A percentile compares a stretch with the other conserved stretches of the same genome.
Conservation (phyloP, 2,888 invertebrate species). For the Lasioglossum calceatum region DNA sequence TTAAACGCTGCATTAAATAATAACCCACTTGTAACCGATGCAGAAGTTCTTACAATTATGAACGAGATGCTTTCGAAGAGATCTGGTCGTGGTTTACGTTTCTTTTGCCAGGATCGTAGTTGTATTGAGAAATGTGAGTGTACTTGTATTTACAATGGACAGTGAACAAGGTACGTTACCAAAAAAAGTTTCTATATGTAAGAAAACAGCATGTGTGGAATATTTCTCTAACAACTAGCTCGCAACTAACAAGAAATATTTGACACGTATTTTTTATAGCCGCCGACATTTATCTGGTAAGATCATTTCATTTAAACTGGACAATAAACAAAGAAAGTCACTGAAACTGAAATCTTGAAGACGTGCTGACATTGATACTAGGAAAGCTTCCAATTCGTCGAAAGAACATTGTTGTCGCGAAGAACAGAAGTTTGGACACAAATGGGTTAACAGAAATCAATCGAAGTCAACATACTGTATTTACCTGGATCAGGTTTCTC, state of each 20-base stretch:
- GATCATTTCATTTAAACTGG: no score
- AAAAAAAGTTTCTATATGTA: no score
- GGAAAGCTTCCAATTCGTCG: not conserved
- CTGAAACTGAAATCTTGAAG: not conserved
- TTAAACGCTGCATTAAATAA: not conserved
- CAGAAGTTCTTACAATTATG: not conserved
- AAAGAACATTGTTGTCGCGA: not conserved
- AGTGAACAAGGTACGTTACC: no score
- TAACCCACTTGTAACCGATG: not conserved
- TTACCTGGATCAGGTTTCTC: slow-evolving; percentile 93
- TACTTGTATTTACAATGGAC: not conserved
- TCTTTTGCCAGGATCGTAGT: not conserved
- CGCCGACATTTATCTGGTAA: no score
- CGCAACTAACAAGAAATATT: no score
- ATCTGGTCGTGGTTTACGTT: not conserved
- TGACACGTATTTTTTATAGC: no score
- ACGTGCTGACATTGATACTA: not conserved
- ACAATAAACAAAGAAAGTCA: no score
- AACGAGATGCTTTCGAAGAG: not conserved
- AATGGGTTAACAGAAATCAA: not conserved
- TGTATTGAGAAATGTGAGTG: not conserved
- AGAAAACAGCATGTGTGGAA: no score
- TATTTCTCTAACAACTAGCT: no score
- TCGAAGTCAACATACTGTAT: not conserved
- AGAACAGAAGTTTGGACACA: not conserved